Percentiles rank a stretch among this genome's conserved stretches.
Conservation (phyloP, 2,113 vertebrate genomes). For the Romanogobio albipinnatus region DNA sequence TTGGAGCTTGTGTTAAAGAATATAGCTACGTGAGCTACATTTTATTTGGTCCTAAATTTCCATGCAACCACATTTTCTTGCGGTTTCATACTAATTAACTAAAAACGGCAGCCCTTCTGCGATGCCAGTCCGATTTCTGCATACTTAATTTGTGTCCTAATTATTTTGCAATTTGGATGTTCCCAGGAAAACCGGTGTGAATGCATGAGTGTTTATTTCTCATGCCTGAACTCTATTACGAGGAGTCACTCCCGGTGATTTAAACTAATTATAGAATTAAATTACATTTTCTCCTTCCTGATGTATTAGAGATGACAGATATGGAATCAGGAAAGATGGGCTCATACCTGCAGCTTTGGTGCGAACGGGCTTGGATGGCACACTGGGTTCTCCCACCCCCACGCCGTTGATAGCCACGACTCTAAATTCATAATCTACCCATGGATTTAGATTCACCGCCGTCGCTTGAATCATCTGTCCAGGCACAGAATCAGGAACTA, state of each 20-base stretch:
- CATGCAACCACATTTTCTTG: neutral
- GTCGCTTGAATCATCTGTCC: constrained; percentile 76
- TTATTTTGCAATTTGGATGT: constrained; percentile 45
- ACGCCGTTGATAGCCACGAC: constrained; percentile 77
- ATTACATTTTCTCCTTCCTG: constrained; percentile 61
- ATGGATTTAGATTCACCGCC: constrained; percentile 75
- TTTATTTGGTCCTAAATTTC: neutral
- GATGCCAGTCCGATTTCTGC: constrained; percentile 15
- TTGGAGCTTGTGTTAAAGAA: neutral
- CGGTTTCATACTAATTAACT: neutral
- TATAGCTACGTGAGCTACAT: neutral
- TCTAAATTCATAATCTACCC: constrained; percentile 80
- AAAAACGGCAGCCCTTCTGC: neutral
- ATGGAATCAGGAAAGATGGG: constrained; percentile 10
- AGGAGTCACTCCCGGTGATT: constrained; percentile 49
- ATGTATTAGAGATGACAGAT: constrained; percentile 58
- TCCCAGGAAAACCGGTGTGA: constrained; percentile 42
- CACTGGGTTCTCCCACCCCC: constrained; percentile 77
- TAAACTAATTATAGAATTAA: constrained; percentile 63
- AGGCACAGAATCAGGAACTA: constrained; percentile 79
- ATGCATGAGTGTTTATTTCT: constrained; percentile 46
- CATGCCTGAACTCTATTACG: constrained; percentile 52
- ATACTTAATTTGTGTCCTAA: constrained; percentile 50
- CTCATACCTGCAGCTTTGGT: constrained; percentile 76
- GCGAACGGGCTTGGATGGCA: constrained; percentile 69